Base-by-base conservation (phyloP, 2,888 invertebrate species). In the Yponomeuta plumbellus region DNA sequence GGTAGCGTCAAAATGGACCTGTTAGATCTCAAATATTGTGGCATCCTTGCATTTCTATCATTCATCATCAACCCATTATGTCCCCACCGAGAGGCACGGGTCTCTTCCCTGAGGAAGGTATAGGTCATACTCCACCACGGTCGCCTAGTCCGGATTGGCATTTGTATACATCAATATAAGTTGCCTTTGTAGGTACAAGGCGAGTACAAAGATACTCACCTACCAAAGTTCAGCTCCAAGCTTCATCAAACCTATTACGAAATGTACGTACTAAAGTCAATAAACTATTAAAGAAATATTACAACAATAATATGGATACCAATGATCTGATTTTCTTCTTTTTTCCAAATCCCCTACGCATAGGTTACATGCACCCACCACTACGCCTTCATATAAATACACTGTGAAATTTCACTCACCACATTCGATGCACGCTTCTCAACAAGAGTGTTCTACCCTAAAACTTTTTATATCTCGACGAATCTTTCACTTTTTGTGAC, bases 381-480 rank as follows among this genome's bases (percentile, higher is more conserved):
- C 67, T 6, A 10, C 69, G 68, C 67, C 69, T 68, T 75, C 76
- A 78, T 86, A 86, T 86, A 87, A 79, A 81, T 74, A 73, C 75
- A 70, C 72, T 65, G 77, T 69, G 64, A 62, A 75, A 77, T 85
- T 83, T 83, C 84, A 76, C 85, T 77, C 69, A 61, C 69, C 74
- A 79, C 87, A 87, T 76, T 86, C 82, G 73, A 74, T 73, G 75
- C 74, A 75, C 70, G 74, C 74, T 75, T 73, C 75, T 77, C 72
- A 74, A 70, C 72, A 73, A 74, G 75, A 72, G 75, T 74, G 79
- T 73, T 75, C 8, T 73, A 52, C 22, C 21, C 21, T 56, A 66
- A 63, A 57, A 59, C 75, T 69, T 72, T 71, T 67, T 68, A 34
- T 34, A 34, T 34, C 34, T 69, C 70, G 5, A 39, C 3, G 21